Evolutionary conservation across 37 sponge, comb jelly and placozoan genomes (phyloP).

Genomic region (Diacarnus erythraeanus): DNA sequence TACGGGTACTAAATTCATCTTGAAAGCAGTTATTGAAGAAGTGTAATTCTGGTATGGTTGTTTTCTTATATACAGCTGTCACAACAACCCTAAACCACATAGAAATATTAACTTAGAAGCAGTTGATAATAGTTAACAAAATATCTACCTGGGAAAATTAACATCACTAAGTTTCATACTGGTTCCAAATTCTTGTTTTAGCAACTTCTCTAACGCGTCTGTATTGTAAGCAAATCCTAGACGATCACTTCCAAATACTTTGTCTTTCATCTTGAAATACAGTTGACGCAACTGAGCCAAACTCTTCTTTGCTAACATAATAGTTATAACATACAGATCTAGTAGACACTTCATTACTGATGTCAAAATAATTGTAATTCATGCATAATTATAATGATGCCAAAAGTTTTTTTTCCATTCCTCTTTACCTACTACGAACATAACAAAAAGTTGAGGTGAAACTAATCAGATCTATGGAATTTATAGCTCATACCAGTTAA

Average conservation of each 20-base stretch:
- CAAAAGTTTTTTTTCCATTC: no score
- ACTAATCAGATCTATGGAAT: no score
- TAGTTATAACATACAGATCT: no score
- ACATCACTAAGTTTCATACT: conserved; percentile 14
- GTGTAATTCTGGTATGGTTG: conserved; percentile 54
- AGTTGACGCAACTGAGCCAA: conserved; percentile 37
- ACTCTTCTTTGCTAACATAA: conserved; percentile 6
- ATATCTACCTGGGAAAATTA: conserved; percentile 30
- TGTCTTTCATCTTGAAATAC: conserved; percentile 64
- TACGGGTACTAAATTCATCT: conserved; percentile 44
- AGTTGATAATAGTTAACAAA: neutral
- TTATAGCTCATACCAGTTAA: no score
- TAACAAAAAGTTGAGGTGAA: no score
- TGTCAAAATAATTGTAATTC: no score
- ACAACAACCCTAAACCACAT: conserved; percentile 52
- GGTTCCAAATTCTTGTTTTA: conserved; percentile 37
- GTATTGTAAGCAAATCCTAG: conserved; percentile 33
- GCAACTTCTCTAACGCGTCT: conserved; percentile 29
- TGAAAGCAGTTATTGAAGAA: conserved; percentile 70
- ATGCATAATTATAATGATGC: no score
- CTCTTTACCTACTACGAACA: no score
- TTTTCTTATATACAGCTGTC: conserved; percentile 47
- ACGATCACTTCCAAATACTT: conserved; percentile 50
- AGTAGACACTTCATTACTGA: no score
- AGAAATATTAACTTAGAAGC: neutral